Conservation (phyloP, 1,140 invertebrate species). For the Notospermus geniculatus region DNA sequence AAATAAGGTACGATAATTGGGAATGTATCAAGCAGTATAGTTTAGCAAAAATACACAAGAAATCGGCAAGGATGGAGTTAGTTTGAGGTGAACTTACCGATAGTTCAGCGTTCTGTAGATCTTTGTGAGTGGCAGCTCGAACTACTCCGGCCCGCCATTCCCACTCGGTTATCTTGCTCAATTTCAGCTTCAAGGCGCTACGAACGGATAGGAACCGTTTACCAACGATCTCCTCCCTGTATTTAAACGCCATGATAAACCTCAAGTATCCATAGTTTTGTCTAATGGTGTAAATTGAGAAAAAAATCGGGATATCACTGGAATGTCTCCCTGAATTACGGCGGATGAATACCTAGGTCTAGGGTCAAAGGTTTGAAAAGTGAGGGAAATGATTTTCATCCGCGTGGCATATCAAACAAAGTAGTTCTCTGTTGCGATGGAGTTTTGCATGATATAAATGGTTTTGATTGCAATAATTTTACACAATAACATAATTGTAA, state of each 20-base stretch:
- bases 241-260: slow-evolving; percentile 58
- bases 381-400: slow-evolving; percentile 19
- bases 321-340: slow-evolving; percentile 48
- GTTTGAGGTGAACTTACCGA: slow-evolving; percentile 65
- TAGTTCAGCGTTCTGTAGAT: slow-evolving; percentile 76
- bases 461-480: too few species aligned
- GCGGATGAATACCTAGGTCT: slow-evolving; percentile 44
- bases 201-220: slow-evolving; percentile 84
- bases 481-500: too few species aligned
- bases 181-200: slow-evolving; percentile 70
- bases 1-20: too few species aligned
- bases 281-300: slow-evolving; percentile 31
- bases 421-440: slow-evolving; percentile 21
- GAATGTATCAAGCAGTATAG: too few species aligned
- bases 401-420: slow-evolving; percentile 26
- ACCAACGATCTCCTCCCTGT: slow-evolving; percentile 82
- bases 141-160: slow-evolving; percentile 83
- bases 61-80: too few species aligned
- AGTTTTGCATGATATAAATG: too few species aligned
- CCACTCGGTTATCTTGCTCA: slow-evolving; percentile 81
- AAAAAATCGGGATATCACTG: slow-evolving; percentile 32
- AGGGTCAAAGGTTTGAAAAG: slow-evolving; percentile 5
- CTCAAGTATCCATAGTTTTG: slow-evolving; percentile 51
- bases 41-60: too few species aligned
- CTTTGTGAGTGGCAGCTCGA: slow-evolving; percentile 78